phyloP scores from a whole-genome alignment of 2,888 invertebrate genomes.

The Thereva nobilitata region DNA sequence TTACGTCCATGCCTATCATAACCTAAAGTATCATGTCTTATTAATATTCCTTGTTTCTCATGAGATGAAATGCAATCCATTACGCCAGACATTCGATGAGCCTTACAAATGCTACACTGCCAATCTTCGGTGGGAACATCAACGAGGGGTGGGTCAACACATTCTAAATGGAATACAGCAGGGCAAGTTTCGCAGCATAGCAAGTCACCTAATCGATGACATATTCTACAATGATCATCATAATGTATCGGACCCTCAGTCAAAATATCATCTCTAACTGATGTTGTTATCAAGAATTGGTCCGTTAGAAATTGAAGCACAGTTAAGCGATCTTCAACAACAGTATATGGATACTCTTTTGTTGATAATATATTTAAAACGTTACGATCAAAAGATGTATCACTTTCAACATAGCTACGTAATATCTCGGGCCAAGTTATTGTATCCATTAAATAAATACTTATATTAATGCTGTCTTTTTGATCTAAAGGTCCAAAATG shows the following conservation, averaged over 20 bases:
- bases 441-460: conserved; percentile 88
- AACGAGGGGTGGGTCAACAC: conserved; percentile 91
- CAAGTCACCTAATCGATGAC: conserved; percentile 90
- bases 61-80: conserved; percentile 90
- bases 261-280: conserved; percentile 88
- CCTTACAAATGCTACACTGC: conserved; percentile 93
- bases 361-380: conserved; percentile 71
- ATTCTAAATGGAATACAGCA: conserved; percentile 95
- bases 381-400: conserved; percentile 75
- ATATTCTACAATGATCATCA: conserved; percentile 90
- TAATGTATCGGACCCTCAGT: conserved; percentile 94
- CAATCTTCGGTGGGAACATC: conserved; percentile 97
- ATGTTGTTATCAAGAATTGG: conserved; percentile 90
- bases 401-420: conserved; percentile 88
- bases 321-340: conserved; percentile 74
- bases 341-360: conserved; percentile 87
- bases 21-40: conserved; percentile 92
- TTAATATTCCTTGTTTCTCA: conserved; percentile 88
- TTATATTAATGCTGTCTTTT: conserved; percentile 95
- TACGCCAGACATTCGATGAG: conserved; percentile 89
- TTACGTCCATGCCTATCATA: conserved; percentile 95
- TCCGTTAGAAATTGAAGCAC: conserved; percentile 91
- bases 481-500: conserved; percentile 96
- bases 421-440: conserved; percentile 97
- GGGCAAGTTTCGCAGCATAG: conserved; percentile 98